Percentiles rank a stretch among this genome's conserved stretches.
These are phyloP conservation scores for Muscidifurax raptorellus DNA, from an alignment of 1,140 invertebrate genomes.

Conservation along the genomic window DNA sequence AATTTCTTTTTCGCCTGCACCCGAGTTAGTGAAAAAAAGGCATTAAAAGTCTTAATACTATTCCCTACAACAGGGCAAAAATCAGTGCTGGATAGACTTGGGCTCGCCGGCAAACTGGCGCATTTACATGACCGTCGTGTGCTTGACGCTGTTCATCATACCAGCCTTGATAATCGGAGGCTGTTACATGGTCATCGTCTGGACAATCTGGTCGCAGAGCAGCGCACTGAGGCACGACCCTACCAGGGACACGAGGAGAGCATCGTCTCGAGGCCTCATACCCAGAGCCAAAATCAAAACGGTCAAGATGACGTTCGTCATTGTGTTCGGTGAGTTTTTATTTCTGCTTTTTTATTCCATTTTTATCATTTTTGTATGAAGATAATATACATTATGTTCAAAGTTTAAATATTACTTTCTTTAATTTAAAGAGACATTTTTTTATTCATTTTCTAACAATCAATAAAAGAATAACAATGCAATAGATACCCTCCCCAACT, in stretches of 20 bases:
- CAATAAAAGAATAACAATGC: too few relatives aligned
- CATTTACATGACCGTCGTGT: constrained; percentile 91
- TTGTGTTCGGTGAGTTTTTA: constrained; percentile 88
- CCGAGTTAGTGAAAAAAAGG: too few relatives aligned
- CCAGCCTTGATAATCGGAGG: constrained; percentile 93
- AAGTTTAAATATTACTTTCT: too few relatives aligned
- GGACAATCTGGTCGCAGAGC: constrained; percentile 92
- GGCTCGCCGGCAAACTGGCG: constrained; percentile 84
- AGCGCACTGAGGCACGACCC: constrained; percentile 74
- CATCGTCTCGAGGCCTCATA: constrained; percentile 90
- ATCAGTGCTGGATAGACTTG: constrained; percentile 95
- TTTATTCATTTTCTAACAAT: too few relatives aligned
- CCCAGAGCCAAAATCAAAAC: constrained; percentile 96
- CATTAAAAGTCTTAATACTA: too few relatives aligned
- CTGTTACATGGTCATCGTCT: constrained; percentile 94
- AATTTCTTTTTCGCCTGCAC: too few relatives aligned
- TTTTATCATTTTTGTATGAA: too few relatives aligned
- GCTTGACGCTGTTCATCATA: constrained; percentile 88
- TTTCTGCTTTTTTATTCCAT: not conserved
- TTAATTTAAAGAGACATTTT: too few relatives aligned
- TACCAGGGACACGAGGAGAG: constrained; percentile 77
- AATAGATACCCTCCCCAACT: too few relatives aligned
- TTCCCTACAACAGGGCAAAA: constrained; percentile 77
- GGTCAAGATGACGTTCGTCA: constrained; percentile 98
- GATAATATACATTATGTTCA: too few relatives aligned